Conservation (phyloP, 1,140 invertebrate species). For the Scaptomyza pallida region DNA sequence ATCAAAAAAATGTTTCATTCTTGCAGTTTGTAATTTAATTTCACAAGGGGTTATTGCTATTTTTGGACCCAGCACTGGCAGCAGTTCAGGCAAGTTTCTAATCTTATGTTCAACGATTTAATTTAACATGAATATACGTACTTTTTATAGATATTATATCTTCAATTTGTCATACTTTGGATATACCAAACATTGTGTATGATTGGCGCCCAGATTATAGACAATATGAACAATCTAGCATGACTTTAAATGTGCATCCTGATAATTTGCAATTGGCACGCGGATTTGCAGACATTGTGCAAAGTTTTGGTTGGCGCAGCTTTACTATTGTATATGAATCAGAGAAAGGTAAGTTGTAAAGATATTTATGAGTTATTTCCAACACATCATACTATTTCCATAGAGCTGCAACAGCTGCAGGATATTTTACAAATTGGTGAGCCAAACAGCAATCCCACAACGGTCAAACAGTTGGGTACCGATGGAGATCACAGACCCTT, state of each 20-base stretch:
- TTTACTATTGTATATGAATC: constrained; percentile 93
- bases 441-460: constrained; percentile 85
- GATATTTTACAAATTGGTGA: constrained; percentile 90
- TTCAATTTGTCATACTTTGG: constrained; percentile 88
- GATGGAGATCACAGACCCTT: constrained; percentile 89
- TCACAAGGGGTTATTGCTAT: constrained; percentile 89
- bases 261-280: constrained; percentile 89
- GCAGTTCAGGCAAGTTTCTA: constrained; percentile 85
- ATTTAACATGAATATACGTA: neutral
- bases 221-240: constrained; percentile 83
- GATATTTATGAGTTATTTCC: neutral
- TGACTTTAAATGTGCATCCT: constrained; percentile 90
- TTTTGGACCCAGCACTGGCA: constrained; percentile 90
- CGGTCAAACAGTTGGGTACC: constrained; percentile 86
- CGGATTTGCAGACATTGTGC: constrained; percentile 89
- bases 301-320: constrained; percentile 90
- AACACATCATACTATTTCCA: neutral
- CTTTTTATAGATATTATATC: constrained; percentile 86
- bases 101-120: no score
- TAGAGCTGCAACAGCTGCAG: constrained; percentile 92
- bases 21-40: constrained; percentile 86
- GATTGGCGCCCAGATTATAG: constrained; percentile 87
- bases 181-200: constrained; percentile 90
- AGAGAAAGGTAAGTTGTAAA: constrained; percentile 86
- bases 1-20: neutral